Base-by-base conservation (phyloP, 1,140 invertebrate genomes). In the Oedothorax gibbosus region DNA sequence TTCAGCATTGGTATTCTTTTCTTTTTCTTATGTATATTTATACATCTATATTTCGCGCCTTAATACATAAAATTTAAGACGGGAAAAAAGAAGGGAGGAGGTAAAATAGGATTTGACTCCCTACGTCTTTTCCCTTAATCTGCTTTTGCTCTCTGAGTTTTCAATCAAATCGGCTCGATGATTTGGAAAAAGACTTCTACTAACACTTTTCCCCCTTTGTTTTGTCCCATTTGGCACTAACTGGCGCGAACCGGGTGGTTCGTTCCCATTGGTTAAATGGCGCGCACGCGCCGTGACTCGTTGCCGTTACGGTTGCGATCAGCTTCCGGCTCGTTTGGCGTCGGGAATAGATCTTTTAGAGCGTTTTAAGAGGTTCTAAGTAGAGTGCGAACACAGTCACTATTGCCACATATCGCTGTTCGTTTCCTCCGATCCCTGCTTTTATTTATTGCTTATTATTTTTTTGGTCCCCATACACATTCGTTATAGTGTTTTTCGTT, bases 171-270 rank as follows among this genome's bases (percentile, higher is more conserved):
- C 81, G 81, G 60, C 50, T 66, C 81, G 81, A 84, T 84, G 81
- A 84, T 75, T 84, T 84, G 81, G 81, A 84, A 84, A 84, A 84
- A 56, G 71, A 84, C 81, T 84, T 84, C 81, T 84, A 80, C 73
- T 77, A 71, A 81, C 53, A 75, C 62, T 53, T 62, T 84, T 76
- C 18, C 69, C 69, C 57, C 56, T 81, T 81, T 64, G 57, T 73
- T 84, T 75, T 84, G 81, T 75, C 81, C 81, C 81, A 84, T 84
- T 84, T 84, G 72, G 81, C 69, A 76, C 81, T 84, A 84, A 84
- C 81, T 84, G 81, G 72, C 81, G 81, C 81, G 81, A 82, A 82
- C 68, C 56, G 69, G 50, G 81, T 62, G 81, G 71, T 76, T 64
- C 71, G 72, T 56, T 84, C 60, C 81, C 72, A 84, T 84, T 84